A percentile compares a stretch with the other conserved stretches of the same genome.
phyloP scores from a whole-genome alignment of 2,888 invertebrate species.

The Spatulosminthurus flaviceps region DNA sequence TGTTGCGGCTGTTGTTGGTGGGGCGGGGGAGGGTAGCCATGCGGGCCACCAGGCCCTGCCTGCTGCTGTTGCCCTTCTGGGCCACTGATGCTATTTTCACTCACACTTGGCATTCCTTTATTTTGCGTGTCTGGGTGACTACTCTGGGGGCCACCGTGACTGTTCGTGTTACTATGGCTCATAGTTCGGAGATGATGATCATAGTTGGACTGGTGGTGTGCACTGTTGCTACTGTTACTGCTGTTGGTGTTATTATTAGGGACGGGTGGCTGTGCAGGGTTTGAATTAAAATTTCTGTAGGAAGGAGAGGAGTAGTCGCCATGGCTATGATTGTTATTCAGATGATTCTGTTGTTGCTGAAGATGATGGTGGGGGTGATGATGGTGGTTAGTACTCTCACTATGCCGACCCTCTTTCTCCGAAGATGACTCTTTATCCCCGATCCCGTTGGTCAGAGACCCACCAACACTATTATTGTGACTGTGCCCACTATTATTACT shows the following conservation, averaged over 20 bases:
- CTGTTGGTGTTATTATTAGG: constrained; percentile 18
- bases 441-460: constrained; percentile 37
- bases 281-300: constrained; percentile 43
- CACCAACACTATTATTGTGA: background rate
- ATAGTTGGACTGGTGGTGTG: constrained; percentile 45
- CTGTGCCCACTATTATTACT: constrained; percentile 25
- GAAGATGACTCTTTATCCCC: constrained; percentile 26
- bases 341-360: constrained; percentile 39
- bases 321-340: constrained; percentile 41
- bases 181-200: constrained; percentile 47
- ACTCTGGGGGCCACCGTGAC: constrained; percentile 24
- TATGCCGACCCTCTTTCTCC: constrained; percentile 18
- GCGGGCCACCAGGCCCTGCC: constrained; percentile 52
- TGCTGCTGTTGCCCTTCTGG: constrained; percentile 51
- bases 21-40: constrained; percentile 47
- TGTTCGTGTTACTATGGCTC: constrained; percentile 48
- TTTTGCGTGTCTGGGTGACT: constrained; percentile 36
- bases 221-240: constrained; percentile 33
- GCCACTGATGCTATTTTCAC: constrained; percentile 48
- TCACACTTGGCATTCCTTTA: constrained; percentile 51
- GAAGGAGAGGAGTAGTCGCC: constrained; percentile 30
- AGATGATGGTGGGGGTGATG: constrained; percentile 33
- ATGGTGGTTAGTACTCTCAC: constrained; percentile 9
- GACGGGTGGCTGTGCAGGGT: background rate
- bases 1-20: constrained; percentile 49